A percentile compares a stretch with the other conserved stretches of the same genome.
phyloP scores from a whole-genome alignment of 2,797 vertebrate species.

The Selene dorsalis region DNA sequence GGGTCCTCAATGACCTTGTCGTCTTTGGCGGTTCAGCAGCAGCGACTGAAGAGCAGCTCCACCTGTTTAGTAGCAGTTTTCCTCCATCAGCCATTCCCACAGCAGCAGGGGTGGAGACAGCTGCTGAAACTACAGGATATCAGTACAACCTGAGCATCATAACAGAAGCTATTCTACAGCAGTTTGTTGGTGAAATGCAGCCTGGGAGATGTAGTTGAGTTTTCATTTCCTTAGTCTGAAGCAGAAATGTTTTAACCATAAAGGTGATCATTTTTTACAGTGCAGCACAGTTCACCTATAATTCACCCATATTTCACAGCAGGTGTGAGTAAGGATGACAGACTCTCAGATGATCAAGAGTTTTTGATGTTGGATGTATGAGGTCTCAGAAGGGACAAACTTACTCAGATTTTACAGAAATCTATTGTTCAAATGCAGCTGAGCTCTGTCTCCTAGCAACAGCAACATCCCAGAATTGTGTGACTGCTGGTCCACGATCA shows the following conservation, averaged over 20 bases:
- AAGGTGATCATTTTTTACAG: neutral
- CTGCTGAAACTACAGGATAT: too few species aligned
- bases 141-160: neutral
- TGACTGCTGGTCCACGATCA: constrained; percentile 4
- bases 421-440: constrained; percentile 42
- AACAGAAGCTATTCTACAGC: neutral
- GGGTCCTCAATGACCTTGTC: too few species aligned
- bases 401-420: constrained; percentile 1
- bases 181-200: neutral
- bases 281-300: neutral
- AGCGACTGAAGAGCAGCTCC: too few species aligned
- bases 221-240: neutral
- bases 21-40: too few species aligned
- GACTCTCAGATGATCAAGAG: neutral
- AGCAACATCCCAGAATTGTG: constrained; percentile 45
- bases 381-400: constrained; percentile 26
- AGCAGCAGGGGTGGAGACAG: too few species aligned
- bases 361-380: neutral
- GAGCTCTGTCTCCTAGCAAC: constrained; percentile 59
- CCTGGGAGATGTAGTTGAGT: neutral
- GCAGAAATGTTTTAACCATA: neutral
- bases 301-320: neutral
- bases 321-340: neutral
- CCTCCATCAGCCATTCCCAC: too few species aligned
- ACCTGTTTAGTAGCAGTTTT: too few species aligned